A percentile compares a stretch with the other conserved stretches of the same genome.
phyloP scores from a whole-genome alignment of 2,888 invertebrate genomes.

The Autographa pulchrina region DNA sequence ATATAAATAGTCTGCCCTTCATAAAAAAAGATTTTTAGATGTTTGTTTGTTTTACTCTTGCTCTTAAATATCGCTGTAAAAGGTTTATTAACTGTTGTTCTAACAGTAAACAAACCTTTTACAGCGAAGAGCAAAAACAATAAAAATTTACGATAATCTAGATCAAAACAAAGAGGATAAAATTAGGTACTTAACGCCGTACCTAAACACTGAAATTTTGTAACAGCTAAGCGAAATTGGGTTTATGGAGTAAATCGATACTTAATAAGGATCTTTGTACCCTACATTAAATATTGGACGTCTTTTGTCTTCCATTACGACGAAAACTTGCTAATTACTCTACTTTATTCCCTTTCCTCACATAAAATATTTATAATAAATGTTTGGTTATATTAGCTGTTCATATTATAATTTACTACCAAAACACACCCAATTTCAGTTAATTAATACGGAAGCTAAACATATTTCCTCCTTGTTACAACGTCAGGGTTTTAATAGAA shows the following conservation, averaged over 20 bases:
- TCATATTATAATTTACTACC: constrained; percentile 22
- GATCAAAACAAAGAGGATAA: background rate
- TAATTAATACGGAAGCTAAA: constrained; percentile 38
- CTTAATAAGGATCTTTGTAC: constrained; percentile 9
- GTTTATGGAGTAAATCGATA: background rate
- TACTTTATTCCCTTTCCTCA: constrained; percentile 10
- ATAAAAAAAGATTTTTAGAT: too few species aligned
- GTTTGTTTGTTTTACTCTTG: too few species aligned
- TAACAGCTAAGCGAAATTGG: background rate
- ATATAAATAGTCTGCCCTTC: too few species aligned
- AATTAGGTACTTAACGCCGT: background rate
- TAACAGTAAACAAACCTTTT: too few species aligned
- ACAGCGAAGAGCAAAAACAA: background rate
- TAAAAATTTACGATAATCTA: background rate
- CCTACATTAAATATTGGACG: constrained; percentile 19
- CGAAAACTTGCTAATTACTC: background rate
- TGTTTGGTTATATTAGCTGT: constrained; percentile 26
- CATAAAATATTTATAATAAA: constrained; percentile 12
- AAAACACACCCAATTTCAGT: constrained; percentile 33
- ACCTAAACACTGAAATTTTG: constrained; percentile 2
- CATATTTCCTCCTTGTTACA: constrained; percentile 22
- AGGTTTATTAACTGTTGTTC: too few species aligned
- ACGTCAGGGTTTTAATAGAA: constrained; percentile 36
- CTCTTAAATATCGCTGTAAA: too few species aligned
- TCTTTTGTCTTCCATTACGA: constrained; percentile 8